These are phyloP conservation scores for Heliconius ismenius DNA, from an alignment of 2,888 invertebrate species.

Conservation along the genomic window DNA sequence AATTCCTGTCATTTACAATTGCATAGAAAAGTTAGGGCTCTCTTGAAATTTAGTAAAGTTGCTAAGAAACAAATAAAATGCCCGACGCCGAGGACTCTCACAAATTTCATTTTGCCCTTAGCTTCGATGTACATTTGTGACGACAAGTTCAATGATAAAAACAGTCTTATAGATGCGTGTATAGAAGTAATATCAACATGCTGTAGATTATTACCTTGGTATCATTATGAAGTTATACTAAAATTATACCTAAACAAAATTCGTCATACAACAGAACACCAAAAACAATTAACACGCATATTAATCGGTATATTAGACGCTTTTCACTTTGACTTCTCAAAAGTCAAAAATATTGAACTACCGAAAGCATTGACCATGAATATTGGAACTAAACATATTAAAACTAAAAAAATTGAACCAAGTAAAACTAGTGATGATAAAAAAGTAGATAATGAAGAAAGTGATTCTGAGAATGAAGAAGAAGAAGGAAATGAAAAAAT, in stretches of 20 bases:
- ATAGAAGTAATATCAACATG: constrained; percentile 90
- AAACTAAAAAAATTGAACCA: constrained; percentile 34
- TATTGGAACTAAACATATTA: constrained; percentile 48
- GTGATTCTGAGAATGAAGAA: constrained; percentile 41
- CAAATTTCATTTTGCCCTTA: constrained; percentile 92
- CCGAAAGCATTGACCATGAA: constrained; percentile 64
- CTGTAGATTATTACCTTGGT: constrained; percentile 92
- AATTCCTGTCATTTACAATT: constrained; percentile 94
- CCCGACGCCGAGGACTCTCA: constrained; percentile 87
- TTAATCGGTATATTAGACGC: constrained; percentile 91
- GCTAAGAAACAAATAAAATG: constrained; percentile 83
- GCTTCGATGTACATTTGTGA: constrained; percentile 90
- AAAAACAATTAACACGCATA: constrained; percentile 90
- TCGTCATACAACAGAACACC: constrained; percentile 86
- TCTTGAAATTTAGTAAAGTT: constrained; percentile 87
- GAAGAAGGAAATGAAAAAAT: constrained; percentile 48
- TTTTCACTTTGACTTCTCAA: constrained; percentile 94
- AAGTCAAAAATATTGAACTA: constrained; percentile 71
- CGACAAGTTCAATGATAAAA: constrained; percentile 88
- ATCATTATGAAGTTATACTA: constrained; percentile 91
- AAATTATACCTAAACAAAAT: constrained; percentile 91
- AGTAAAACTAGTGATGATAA: constrained; percentile 48
- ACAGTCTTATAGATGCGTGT: constrained; percentile 91
- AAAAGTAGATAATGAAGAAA: constrained; percentile 33
- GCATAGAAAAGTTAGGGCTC: constrained; percentile 91